Percentiles rank a stretch among this genome's conserved stretches.
Conservation (phyloP, 2,888 invertebrate genomes). For the Hyalella azteca region DNA sequence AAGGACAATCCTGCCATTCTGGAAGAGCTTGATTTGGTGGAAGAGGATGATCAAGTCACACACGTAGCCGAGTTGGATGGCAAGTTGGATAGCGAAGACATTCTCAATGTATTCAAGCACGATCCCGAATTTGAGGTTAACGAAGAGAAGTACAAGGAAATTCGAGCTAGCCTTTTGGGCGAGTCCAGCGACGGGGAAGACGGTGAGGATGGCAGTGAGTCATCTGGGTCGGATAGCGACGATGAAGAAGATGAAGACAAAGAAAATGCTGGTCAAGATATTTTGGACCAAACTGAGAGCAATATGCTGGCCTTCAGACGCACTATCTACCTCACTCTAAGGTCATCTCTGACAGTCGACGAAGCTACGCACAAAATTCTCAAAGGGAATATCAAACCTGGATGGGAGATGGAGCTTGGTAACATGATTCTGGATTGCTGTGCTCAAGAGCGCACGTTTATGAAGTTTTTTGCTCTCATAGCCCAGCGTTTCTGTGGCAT, state of each 20-base stretch:
- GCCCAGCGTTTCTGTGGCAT: slow-evolving; percentile 89
- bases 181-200: slow-evolving; percentile 63
- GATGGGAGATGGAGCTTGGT: slow-evolving; percentile 95
- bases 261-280: slow-evolving; percentile 62
- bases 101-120: slow-evolving; percentile 94
- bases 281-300: slow-evolving; percentile 96
- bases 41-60: slow-evolving; percentile 96
- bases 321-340: slow-evolving; percentile 96
- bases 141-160: slow-evolving; percentile 90
- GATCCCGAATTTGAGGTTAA: slow-evolving; percentile 91
- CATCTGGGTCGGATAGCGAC: slow-evolving; percentile 66
- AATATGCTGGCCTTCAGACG: slow-evolving; percentile 90
- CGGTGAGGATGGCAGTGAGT: slow-evolving; percentile 61
- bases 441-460: slow-evolving; percentile 97
- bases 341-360: slow-evolving; percentile 97
- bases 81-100: slow-evolving; percentile 80
- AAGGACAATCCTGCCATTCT: slow-evolving; percentile 88
- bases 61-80: slow-evolving; percentile 86
- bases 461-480: slow-evolving; percentile 94
- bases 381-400: slow-evolving; percentile 95
- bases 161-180: slow-evolving; percentile 82
- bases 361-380: slow-evolving; percentile 98
- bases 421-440: slow-evolving; percentile 99
- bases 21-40: slow-evolving; percentile 90
- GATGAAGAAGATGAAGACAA: slow-evolving; percentile 62